Percentiles rank a stretch among this genome's conserved stretches.
These are phyloP conservation scores for Harmothoe impar DNA, from an alignment of 2,888 invertebrate genomes.

Conservation along the genomic window DNA sequence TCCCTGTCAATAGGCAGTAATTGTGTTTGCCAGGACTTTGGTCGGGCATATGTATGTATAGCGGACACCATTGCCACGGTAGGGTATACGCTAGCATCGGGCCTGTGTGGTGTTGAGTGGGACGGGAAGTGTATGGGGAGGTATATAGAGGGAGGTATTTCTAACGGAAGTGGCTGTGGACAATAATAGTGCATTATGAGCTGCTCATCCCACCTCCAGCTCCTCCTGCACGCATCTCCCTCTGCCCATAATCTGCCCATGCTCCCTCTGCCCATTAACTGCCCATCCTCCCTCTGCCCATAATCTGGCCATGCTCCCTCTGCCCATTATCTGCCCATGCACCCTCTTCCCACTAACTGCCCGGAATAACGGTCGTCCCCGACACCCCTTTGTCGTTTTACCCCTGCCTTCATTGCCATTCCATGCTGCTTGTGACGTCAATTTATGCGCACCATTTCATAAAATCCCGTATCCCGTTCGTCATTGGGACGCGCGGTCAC, in stretches of 20 bases:
- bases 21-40: neutral
- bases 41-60: no score
- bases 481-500: neutral
- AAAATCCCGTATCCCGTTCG: neutral
- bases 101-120: no score
- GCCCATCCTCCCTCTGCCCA: neutral
- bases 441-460: slow-evolving; percentile 47
- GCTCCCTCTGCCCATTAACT: neutral
- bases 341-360: neutral
- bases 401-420: slow-evolving; percentile 10
- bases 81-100: no score
- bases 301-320: neutral
- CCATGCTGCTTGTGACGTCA: slow-evolving; percentile 31
- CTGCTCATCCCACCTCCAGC: neutral
- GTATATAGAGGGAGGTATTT: neutral
- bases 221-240: neutral
- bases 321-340: neutral
- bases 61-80: no score
- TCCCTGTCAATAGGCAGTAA: neutral
- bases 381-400: neutral
- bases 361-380: neutral
- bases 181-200: neutral
- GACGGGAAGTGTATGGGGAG: no score
- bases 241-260: neutral
- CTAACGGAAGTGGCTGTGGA: neutral